phyloP scores from a whole-genome alignment of 2,888 invertebrate genomes.

The Amiota mariae region DNA sequence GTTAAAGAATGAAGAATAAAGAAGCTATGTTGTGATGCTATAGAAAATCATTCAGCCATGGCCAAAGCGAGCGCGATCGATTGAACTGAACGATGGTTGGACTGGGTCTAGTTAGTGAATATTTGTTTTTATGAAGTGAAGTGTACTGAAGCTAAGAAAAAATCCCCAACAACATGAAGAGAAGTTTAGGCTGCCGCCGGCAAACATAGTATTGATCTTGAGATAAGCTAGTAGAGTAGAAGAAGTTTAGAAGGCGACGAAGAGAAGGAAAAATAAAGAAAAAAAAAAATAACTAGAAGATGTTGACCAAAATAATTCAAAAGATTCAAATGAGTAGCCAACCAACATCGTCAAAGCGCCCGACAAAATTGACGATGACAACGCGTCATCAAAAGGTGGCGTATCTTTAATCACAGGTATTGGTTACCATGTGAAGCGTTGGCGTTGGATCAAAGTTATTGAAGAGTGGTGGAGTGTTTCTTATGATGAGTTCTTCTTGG shows the following conservation, averaged over 20 bases:
- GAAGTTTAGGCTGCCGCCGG: conserved; percentile 49
- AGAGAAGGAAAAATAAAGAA: conserved; percentile 34
- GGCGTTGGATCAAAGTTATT: conserved; percentile 29
- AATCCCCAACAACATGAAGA: not conserved
- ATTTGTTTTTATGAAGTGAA: conserved; percentile 59
- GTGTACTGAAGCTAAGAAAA: not conserved
- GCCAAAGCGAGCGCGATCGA: not conserved
- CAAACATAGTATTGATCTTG: conserved; percentile 58
- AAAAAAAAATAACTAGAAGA: conserved; percentile 21
- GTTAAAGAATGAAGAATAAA: conserved; percentile 5
- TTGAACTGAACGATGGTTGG: not conserved
- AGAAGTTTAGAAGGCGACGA: no score
- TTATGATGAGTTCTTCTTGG: conserved; percentile 29
- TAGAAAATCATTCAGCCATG: conserved; percentile 3
- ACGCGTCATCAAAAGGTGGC: conserved; percentile 34
- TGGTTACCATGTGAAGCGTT: conserved; percentile 38
- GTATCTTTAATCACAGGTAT: conserved; percentile 62
- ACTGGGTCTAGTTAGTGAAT: conserved; percentile 56
- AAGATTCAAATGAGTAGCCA: conserved; percentile 64
- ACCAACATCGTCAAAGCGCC: no score
- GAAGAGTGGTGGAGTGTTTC: not conserved
- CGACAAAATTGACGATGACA: conserved; percentile 20
- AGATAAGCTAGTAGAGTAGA: conserved; percentile 57
- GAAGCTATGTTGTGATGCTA: not conserved
- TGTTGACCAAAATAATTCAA: conserved; percentile 37